Base-by-base conservation (phyloP, 2,797 vertebrate species). In the Ibycter americanus region DNA sequence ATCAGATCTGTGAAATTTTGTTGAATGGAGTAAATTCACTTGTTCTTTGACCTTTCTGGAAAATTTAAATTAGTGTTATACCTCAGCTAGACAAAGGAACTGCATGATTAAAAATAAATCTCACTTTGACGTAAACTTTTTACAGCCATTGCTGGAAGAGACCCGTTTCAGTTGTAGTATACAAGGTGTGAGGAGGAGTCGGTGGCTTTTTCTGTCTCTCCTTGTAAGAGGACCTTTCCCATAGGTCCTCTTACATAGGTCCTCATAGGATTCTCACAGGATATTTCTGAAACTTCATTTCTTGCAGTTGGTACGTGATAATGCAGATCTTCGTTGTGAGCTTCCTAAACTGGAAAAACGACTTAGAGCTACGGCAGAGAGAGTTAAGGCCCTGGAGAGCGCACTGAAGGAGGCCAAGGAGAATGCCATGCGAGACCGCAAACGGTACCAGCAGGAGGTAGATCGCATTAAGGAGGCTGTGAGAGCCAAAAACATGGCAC, bases 311-410 rank as follows among this genome's bases (percentile, higher is more conserved):
- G 99, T 99, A 81, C 98, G 98, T 77, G 99, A 99, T 96, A 99
- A 99, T 19, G 99, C 99, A n/a, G 99, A 99, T 97, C 98, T 99
- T 96, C 99, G 99, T 93, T 99, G 99, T 89, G 99, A 99, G 98
- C 98, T 99, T 93, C 99, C 99, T 71, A 99, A 99, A 97, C 97
- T 99, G 98, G 99, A 99, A 96, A 99, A 99, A 97, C 99, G 99
- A 77, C 98, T 99, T 81, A 98, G 99, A 4, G 99, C 99, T 83
- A 99, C 99, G 3, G 99, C 98, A 1, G 99, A 99, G 97, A 98
- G 99, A 4, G 99, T 99, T 19, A 99, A 99, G 98, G 98, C 98
- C 59, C 98, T 99, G 97, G 99, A 99, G 97, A 96, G 97, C 0
- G 98, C 99, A 12, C 97, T 99, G 95, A 99, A 98, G 96, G 99